phyloP scores from a whole-genome alignment of 2,888 invertebrate genomes.

The Dasysyrphus tricinctus region DNA sequence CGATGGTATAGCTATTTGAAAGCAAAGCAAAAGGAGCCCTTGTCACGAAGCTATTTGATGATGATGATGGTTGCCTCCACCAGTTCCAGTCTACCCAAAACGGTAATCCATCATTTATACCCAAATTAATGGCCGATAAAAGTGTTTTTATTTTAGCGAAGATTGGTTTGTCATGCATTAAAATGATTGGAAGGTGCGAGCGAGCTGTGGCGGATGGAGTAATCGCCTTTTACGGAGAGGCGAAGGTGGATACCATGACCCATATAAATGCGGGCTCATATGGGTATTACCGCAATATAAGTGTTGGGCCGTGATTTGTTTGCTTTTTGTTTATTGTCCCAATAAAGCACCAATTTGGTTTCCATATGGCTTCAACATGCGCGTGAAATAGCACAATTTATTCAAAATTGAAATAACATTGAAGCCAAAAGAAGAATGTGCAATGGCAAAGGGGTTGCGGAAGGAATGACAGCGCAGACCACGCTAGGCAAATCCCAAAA shows the following conservation, averaged over 20 bases:
- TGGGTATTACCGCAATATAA: slow-evolving; percentile 19
- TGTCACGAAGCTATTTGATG: slow-evolving; percentile 15
- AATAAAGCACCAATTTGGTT: slow-evolving; percentile 52
- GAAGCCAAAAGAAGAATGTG: slow-evolving; percentile 13
- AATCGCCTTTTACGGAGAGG: slow-evolving; percentile 47
- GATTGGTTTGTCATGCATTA: slow-evolving; percentile 61
- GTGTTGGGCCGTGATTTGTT: slow-evolving; percentile 19
- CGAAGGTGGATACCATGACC: slow-evolving; percentile 51
- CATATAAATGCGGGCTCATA: slow-evolving; percentile 57
- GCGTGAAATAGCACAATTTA: slow-evolving; percentile 48
- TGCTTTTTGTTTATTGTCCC: slow-evolving; percentile 4
- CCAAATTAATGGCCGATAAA: slow-evolving; percentile 67
- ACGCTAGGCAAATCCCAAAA: slow-evolving; percentile 21
- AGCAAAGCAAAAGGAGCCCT: slow-evolving; percentile 25
- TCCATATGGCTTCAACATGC: slow-evolving; percentile 34
- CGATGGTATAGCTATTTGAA: slow-evolving; percentile 12
- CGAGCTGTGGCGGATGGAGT: slow-evolving; percentile 20
- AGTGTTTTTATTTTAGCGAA: slow-evolving; percentile 56
- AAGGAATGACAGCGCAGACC: no score
- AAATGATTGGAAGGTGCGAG: slow-evolving; percentile 65
- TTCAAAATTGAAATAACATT: slow-evolving; percentile 49
- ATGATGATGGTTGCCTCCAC: neutral
- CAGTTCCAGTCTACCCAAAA: neutral
- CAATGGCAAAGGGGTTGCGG: neutral
- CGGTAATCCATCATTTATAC: slow-evolving; percentile 67